Evolutionary conservation across 2,797 vertebrate species (phyloP).

Genomic region (Cossypha heuglini): DNA sequence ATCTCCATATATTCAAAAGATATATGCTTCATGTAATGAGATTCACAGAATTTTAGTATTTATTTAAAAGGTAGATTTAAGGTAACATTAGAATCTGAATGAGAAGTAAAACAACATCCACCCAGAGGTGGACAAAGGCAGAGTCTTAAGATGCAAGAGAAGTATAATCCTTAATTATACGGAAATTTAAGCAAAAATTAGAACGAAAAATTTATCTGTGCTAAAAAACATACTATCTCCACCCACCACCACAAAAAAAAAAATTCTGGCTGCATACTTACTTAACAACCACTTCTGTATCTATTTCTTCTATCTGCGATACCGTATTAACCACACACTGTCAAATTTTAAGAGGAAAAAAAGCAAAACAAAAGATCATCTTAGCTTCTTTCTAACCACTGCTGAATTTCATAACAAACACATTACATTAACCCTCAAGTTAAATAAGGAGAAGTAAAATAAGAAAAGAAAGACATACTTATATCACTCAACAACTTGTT

Average conservation of each 20-base stretch:
- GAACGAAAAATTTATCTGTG: neutral
- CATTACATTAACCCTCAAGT: neutral
- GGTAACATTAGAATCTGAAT: neutral
- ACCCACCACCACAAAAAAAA: neutral
- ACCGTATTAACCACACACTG: conserved; percentile 89
- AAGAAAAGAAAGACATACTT: neutral
- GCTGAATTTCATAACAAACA: neutral
- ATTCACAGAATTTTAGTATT: neutral
- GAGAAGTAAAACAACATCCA: neutral
- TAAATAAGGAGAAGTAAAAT: neutral
- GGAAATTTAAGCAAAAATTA: neutral
- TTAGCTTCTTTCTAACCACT: conserved; percentile 44
- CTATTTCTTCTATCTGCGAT: conserved; percentile 90
- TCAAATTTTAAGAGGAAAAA: conserved; percentile 45
- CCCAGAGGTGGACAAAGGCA: neutral
- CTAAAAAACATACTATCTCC: neutral
- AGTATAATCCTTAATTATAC: neutral
- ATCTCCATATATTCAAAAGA: neutral
- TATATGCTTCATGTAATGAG: neutral
- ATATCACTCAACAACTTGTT: neutral
- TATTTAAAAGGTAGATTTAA: neutral
- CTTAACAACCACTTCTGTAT: conserved; percentile 89
- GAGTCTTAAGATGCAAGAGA: neutral
- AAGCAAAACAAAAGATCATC: conserved; percentile 27
- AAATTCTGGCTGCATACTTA: conserved; percentile 78